These are phyloP conservation scores for Phalera bucephala DNA, from an alignment of 2,888 invertebrate genomes.

Conservation along the genomic window DNA sequence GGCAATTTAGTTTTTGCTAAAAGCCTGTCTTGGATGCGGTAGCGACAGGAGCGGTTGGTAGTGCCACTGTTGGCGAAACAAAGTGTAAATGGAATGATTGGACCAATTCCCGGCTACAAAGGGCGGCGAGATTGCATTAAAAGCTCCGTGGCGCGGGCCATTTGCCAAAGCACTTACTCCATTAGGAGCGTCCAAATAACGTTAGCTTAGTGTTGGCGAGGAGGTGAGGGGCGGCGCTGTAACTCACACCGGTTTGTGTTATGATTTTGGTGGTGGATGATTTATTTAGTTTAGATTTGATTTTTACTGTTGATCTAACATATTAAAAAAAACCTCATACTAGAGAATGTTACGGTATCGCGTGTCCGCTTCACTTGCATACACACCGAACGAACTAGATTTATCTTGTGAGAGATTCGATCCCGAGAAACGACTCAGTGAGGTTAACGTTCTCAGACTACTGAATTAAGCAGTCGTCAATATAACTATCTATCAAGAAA, in stretches of 20 bases:
- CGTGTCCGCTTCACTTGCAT: too few species aligned
- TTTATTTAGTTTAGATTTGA: background rate
- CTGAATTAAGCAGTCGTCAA: too few species aligned
- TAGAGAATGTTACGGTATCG: too few species aligned
- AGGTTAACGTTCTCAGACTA: too few species aligned
- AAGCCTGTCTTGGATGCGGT: slow-evolving; percentile 55
- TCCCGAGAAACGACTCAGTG: too few species aligned
- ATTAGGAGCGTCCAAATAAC: slow-evolving; percentile 77
- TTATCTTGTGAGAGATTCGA: too few species aligned
- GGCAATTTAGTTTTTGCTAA: slow-evolving; percentile 63
- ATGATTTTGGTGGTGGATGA: background rate
- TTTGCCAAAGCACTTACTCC: slow-evolving; percentile 79
- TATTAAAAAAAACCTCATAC: too few species aligned
- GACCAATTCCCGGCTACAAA: slow-evolving; percentile 80
- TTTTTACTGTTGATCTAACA: too few species aligned
- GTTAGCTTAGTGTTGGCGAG: slow-evolving; percentile 65
- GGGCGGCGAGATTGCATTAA: slow-evolving; percentile 80
- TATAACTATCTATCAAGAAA: too few species aligned
- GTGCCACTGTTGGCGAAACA: slow-evolving; percentile 77
- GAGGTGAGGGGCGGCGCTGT: slow-evolving; percentile 15
- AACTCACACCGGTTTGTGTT: slow-evolving; percentile 3
- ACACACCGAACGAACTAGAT: too few species aligned
- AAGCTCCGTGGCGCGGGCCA: slow-evolving; percentile 79
- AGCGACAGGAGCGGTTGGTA: slow-evolving; percentile 32
- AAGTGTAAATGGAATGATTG: slow-evolving; percentile 84